A percentile compares a stretch with the other conserved stretches of the same genome.
Evolutionary conservation across 2,888 invertebrate genomes (phyloP).

Genomic region (Dasysyrphus tricinctus): DNA sequence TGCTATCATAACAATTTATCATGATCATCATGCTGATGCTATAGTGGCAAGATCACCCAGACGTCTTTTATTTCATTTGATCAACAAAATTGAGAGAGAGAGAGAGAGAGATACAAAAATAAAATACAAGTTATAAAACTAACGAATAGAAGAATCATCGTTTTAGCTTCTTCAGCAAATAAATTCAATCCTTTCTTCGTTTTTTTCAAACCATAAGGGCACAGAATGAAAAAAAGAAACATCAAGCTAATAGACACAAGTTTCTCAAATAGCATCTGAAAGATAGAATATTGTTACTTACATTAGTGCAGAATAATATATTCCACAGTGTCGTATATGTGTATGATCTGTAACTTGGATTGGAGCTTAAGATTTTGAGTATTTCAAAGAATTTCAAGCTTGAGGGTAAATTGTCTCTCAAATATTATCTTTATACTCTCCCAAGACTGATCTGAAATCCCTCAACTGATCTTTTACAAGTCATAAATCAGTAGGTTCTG

Average conservation of each 20-base stretch:
- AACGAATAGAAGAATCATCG: not conserved
- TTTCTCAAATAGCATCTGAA: not conserved
- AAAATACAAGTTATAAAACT: not conserved
- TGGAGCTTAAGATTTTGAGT: no score
- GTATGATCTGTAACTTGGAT: no score
- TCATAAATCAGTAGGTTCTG: no score
- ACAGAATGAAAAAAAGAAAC: not conserved
- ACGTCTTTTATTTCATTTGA: slow-evolving; percentile 3
- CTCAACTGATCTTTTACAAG: no score
- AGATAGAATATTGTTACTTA: slow-evolving; percentile 2
- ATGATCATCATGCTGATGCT: slow-evolving; percentile 26
- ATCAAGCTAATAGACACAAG: not conserved
- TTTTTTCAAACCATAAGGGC: slow-evolving; percentile 1
- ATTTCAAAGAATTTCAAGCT: no score
- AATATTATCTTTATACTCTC: no score
- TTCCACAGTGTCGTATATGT: no score
- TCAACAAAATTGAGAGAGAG: not conserved
- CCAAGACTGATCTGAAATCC: no score
- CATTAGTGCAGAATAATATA: not conserved
- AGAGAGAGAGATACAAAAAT: not conserved
- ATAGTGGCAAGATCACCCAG: slow-evolving; percentile 33
- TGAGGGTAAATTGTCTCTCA: no score
- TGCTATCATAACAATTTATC: slow-evolving; percentile 56
- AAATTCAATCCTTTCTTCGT: slow-evolving; percentile 20
- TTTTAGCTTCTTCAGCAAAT: slow-evolving; percentile 13